A percentile compares a stretch with the other conserved stretches of the same genome.
These are phyloP conservation scores for Momotus momota DNA, from an alignment of 2,797 vertebrate genomes.

Conservation along the genomic window DNA sequence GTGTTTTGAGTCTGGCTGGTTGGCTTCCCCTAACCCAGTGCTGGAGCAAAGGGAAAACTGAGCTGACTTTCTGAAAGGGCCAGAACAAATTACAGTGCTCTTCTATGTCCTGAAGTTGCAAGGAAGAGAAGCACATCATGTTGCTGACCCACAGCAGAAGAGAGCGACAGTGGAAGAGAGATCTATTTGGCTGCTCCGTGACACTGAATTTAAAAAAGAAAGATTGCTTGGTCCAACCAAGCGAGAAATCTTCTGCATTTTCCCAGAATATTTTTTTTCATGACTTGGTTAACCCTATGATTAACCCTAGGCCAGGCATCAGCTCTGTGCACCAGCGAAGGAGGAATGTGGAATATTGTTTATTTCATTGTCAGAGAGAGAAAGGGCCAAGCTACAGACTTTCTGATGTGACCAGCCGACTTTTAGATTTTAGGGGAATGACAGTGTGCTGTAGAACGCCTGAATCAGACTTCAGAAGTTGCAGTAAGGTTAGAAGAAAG, in stretches of 20 bases:
- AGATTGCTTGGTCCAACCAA: not conserved
- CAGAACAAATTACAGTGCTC: not conserved
- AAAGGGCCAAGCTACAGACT: not conserved
- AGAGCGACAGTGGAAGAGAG: not conserved
- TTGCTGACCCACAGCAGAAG: not conserved
- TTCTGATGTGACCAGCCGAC: not conserved
- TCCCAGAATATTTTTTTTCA: not conserved
- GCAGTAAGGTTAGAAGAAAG: not conserved
- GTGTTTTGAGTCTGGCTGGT: not conserved
- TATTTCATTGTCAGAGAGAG: conserved; percentile 1
- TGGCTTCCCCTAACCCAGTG: not conserved
- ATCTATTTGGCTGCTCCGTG: not conserved
- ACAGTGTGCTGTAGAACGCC: not conserved
- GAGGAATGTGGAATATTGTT: not conserved
- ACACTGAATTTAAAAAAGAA: not conserved
- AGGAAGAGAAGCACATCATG: not conserved
- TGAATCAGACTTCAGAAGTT: not conserved
- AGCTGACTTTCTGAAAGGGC: not conserved
- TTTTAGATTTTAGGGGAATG: not conserved
- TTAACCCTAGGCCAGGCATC: not conserved
- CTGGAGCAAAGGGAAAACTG: not conserved
- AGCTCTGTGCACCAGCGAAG: not conserved
- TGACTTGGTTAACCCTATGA: conserved; percentile 1
- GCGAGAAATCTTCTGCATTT: conserved; percentile 5
- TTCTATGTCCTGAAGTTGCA: not conserved